Evolutionary conservation across 2,797 vertebrate species (phyloP).

Genomic region (Glossophaga mutica): DNA sequence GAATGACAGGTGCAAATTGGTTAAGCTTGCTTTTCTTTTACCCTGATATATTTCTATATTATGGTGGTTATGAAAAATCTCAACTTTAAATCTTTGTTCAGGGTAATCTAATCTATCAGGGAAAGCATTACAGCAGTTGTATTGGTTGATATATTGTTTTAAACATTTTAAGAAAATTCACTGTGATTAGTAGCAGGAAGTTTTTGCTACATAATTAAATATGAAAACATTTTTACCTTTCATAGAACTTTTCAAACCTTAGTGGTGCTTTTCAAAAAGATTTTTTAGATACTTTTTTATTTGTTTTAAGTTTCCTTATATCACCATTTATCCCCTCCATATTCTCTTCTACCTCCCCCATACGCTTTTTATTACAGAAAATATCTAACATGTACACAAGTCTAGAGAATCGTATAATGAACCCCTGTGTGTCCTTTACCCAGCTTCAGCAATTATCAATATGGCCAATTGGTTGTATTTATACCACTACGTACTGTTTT

Average conservation of each 20-base stretch:
- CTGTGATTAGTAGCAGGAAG: background rate
- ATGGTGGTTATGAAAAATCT: constrained; percentile 6
- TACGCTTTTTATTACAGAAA: background rate
- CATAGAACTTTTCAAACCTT: background rate
- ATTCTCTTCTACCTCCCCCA: background rate
- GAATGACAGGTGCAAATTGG: constrained; percentile 38
- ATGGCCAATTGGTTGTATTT: background rate
- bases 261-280: constrained; percentile 9
- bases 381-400: constrained; percentile 1
- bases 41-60: constrained; percentile 34
- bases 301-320: background rate
- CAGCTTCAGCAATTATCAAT: background rate
- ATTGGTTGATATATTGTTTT: constrained; percentile 9
- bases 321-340: background rate
- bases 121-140: constrained; percentile 23
- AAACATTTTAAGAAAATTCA: constrained; percentile 42
- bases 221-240: constrained; percentile 30
- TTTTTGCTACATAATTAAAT: constrained; percentile 44
- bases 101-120: background rate
- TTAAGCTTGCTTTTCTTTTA: constrained; percentile 48
- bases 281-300: background rate
- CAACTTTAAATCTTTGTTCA: constrained; percentile 35
- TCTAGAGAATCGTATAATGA: background rate
- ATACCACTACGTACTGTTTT: background rate
- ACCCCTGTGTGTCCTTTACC: background rate